phyloP scores from a whole-genome alignment of 2,888 invertebrate genomes.

The Ophion ellenae region DNA sequence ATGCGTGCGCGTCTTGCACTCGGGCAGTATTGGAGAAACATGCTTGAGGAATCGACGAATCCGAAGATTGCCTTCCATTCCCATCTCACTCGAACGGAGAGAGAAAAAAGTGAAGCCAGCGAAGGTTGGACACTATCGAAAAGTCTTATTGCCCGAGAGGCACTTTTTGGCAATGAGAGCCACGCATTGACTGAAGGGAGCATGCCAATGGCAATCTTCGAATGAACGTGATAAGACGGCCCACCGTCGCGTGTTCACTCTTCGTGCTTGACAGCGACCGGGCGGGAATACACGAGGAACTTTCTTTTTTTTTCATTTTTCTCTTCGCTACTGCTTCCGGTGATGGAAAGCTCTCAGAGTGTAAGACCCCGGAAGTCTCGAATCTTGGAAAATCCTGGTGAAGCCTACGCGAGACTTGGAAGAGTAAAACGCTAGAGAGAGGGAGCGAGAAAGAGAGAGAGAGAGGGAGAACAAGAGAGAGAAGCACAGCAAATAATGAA shows the following conservation, averaged over 20 bases:
- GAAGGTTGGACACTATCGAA: constrained; percentile 39
- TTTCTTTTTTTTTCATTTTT: constrained; percentile 22
- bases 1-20: too few relatives aligned
- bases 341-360: constrained; percentile 34
- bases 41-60: constrained; percentile 52
- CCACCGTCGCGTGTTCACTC: constrained; percentile 9
- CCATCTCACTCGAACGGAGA: background rate
- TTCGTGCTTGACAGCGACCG: constrained; percentile 29
- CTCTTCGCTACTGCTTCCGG: constrained; percentile 3
- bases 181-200: constrained; percentile 21
- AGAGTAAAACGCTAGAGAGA: background rate
- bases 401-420: constrained; percentile 15
- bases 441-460: background rate
- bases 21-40: constrained; percentile 50
- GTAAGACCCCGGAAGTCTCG: constrained; percentile 27
- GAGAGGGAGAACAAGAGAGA: background rate
- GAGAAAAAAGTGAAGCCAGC: constrained; percentile 10
- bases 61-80: background rate
- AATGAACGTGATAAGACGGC: constrained; percentile 42
- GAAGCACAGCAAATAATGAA: constrained; percentile 11
- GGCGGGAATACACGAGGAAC: constrained; percentile 20
- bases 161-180: constrained; percentile 39
- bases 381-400: constrained; percentile 21
- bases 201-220: constrained; percentile 44
- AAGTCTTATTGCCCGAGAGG: constrained; percentile 39